Percentiles rank a stretch among this genome's conserved stretches.
phyloP scores from a whole-genome alignment of 2,113 vertebrate genomes.

The Todiramphus chloris region DNA sequence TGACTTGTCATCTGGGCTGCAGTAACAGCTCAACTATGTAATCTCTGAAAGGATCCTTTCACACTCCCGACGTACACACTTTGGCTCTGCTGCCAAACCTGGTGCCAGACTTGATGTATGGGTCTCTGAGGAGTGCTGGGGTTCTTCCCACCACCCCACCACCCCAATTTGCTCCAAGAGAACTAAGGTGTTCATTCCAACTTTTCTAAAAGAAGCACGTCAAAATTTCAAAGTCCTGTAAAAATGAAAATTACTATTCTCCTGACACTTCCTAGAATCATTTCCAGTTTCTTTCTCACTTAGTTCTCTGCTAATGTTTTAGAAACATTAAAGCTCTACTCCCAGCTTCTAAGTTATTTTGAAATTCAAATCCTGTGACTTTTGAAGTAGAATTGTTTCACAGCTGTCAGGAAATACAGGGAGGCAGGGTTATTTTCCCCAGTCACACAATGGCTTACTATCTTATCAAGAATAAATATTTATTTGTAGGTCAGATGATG shows the following conservation, averaged over 20 bases:
- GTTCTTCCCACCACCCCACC: not conserved
- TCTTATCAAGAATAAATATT: conserved; percentile 37
- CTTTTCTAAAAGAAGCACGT: not conserved
- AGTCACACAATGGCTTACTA: conserved; percentile 1
- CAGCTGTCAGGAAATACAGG: conserved; percentile 35
- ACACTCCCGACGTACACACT: rapidly evolving
- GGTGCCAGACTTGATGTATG: not conserved
- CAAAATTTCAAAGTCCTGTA: not conserved
- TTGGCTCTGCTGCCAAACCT: not conserved
- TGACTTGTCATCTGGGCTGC: not conserved
- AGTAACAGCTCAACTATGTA: not conserved
- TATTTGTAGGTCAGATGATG: conserved; percentile 26
- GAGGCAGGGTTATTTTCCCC: not conserved
- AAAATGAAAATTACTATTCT: conserved; percentile 6
- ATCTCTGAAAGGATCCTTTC: not conserved
- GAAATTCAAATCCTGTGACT: conserved; percentile 57
- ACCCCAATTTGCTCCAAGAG: not conserved
- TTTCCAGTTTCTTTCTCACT: not conserved
- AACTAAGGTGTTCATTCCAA: not conserved
- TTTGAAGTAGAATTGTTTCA: conserved; percentile 55
- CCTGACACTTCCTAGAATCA: not conserved
- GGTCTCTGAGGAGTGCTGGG: not conserved
- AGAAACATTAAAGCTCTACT: conserved; percentile 38
- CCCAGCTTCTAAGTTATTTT: conserved; percentile 36
- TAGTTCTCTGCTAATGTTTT: not conserved